Base-by-base conservation (phyloP, 2,797 vertebrate species). In the Nannoperca obscura region DNA sequence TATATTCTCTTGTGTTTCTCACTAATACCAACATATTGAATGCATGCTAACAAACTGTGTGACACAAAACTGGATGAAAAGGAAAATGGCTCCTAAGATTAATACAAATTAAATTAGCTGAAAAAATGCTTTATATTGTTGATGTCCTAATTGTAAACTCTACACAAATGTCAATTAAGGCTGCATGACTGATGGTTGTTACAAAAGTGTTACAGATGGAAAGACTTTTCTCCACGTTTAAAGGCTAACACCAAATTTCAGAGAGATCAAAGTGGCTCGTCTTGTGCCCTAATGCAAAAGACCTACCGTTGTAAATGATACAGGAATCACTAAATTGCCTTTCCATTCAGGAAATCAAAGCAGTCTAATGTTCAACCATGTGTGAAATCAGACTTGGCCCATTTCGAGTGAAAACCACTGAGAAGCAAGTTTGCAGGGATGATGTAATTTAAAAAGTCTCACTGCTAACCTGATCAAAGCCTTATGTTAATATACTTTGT, bases 391-490 rank as follows among this genome's bases (percentile, higher is more conserved):
- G 65, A 80, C 82, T 73, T 77, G 63, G 69, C 69, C 84, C 57
- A 82, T 77, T 90, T 90, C 57, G 70, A 76, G 68, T 22, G 46
- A 74, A 86, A 88, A 77, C 42, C 80, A 69, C 32, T 9, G 57
- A 82, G 62, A 82, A 74, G 71, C 30, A 86, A 88, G 71, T 71
- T 68, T 60, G 71, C 66, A 77, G 66, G 68, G 30, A 90, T 73
- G 84, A 83, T 80, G 86, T 74, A 80, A 86, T 87, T 85, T 83
- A 47, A 64, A 83, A 88, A 85, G 82, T 88, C 86, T 55, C 60
- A 47, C 65, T 80, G 64, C 63, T 84, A 78, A 90, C 86, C 75
- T 84, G 87, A 93, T 91, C 85, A 92, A 88, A 89, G 88, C 74
- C 30, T 71, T 68, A 50, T 73, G 79, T 38, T 90, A 88, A 88